Evolutionary conservation across 2,113 vertebrate genomes (phyloP), one percentile per base, ranked within the genome.

Genomic region (Lanius collurio): DNA sequence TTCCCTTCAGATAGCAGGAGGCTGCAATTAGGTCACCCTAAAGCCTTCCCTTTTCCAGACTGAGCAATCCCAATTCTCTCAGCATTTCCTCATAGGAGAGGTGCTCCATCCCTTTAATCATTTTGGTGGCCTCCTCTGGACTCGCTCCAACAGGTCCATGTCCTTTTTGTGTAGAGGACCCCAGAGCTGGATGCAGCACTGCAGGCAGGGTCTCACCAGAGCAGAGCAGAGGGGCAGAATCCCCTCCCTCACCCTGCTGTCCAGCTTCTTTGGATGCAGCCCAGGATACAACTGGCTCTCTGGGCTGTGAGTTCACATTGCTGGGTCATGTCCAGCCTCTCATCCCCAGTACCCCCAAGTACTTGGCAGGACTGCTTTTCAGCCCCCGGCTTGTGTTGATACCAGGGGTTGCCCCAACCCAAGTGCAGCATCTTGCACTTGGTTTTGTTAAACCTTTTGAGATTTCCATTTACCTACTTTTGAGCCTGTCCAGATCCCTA

Each of bases 351-450:
- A 87, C 19, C 6, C 20, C 20, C 20, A 55, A 62, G 13, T 55
- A 24, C 65, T 63, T 11, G 6, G 37, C 33, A 68, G 55, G 23
- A 6, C 27, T 52, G 33, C 46, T 10, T 1, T 77, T 65, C 28
- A 47, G 19, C 15, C 11, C 14, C 14, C 6, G 27, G 37, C 14
- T 35, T 3, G 22, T 64, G 22, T 64, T 64, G 14, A 27, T 39
- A 39, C 6, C 0, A 0, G 21, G 10, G 37, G 7, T 59, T 59
- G 17, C 11, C 62, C 26, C 11, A 42, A 2, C 31, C 37, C 31
- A 59, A 10, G 13, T 67, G 47, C 57, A 63, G 33, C 39, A 63
- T 33, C 7, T 73, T 46, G 18, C 49, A 22, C 18, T 55, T 37
- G 57, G 39, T 46, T 28, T 37, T 11, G 6, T 73, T 55, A 63